Evolutionary conservation across 2,797 vertebrate genomes (phyloP), one percentile per base, ranked within the genome.

Genomic region (Echiichthys vipera): DNA sequence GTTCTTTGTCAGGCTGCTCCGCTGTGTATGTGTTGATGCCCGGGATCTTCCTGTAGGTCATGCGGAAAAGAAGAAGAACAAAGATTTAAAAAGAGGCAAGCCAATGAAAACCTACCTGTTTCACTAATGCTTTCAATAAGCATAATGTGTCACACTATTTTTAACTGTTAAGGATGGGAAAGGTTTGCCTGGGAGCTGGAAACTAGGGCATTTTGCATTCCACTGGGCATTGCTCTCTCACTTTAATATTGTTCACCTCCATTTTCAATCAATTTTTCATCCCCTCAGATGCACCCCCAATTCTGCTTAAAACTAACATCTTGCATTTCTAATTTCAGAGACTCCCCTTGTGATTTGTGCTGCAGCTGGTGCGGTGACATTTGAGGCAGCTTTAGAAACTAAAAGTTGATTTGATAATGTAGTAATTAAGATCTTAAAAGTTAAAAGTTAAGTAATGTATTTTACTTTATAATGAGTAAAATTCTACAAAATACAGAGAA

Each of bases 231-330:
- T 78, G 80, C 89, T 87, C 88, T 79, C 84, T 87, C 87, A 86
- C 84, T 87, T 89, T 91, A 65, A 72, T 81, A 91, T 90, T 90
- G 91, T 93, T 91, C 91, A 93, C 89, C 89, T 93, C 88, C 58
- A 37, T 91, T 91, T 91, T 92, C 88, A 92, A 91, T 92, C 84
- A 89, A 89, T 91, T 92, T 92, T 92, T 92, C 82, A 92, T 92
- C 78, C 84, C 88, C 77, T 91, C 87, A 85, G 87, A 90, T 83
- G 84, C 86, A 88, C 69, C 77, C 77, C 59, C 71, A 88, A 81
- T 91, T 90, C 79, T 86, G 80, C 81, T 88, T 89, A 86, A 88
- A 88, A 92, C 83, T 57, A 84, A 84, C 84, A 85, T 89, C 86
- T 86, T 83, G 83, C 88, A 85, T 86, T 86, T 87, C 87, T 89